Conservation (phyloP, 2,797 vertebrate species). For the Falco concolor region DNA sequence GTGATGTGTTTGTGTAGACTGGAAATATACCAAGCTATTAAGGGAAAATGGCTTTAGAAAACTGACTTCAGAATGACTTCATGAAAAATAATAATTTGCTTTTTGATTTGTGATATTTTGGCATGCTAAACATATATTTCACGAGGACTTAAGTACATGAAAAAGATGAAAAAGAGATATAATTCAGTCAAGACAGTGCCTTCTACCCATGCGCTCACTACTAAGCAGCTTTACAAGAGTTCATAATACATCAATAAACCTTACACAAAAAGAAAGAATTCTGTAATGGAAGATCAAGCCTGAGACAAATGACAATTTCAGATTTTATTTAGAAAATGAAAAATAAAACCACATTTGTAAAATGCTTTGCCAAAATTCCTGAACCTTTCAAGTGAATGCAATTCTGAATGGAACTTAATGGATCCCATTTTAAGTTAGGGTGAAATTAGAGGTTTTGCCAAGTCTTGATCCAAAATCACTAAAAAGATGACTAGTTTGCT, state of each 20-base stretch:
- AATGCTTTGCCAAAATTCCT: background rate
- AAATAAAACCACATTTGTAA: background rate
- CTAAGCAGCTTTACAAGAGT: background rate
- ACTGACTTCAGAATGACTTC: constrained; percentile 4
- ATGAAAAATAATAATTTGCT: constrained; percentile 21
- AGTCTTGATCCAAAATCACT: background rate
- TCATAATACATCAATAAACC: background rate
- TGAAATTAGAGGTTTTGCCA: background rate
- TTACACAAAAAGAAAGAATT: background rate
- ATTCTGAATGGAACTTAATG: background rate
- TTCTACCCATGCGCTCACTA: background rate
- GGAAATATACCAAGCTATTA: background rate
- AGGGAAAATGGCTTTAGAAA: constrained; percentile 17
- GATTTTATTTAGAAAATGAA: background rate
- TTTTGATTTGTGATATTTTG: constrained; percentile 22
- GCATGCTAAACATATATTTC: background rate
- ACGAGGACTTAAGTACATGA: background rate
- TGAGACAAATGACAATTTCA: background rate
- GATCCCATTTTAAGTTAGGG: background rate
- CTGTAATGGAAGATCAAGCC: background rate
- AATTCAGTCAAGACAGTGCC: background rate
- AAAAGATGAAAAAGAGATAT: background rate
- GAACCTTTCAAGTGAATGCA: background rate
- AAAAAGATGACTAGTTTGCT: background rate
- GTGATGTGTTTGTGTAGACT: background rate